These are phyloP conservation scores for Eidolon dupreanum DNA, from an alignment of 2,797 vertebrate species.

Conservation along the genomic window DNA sequence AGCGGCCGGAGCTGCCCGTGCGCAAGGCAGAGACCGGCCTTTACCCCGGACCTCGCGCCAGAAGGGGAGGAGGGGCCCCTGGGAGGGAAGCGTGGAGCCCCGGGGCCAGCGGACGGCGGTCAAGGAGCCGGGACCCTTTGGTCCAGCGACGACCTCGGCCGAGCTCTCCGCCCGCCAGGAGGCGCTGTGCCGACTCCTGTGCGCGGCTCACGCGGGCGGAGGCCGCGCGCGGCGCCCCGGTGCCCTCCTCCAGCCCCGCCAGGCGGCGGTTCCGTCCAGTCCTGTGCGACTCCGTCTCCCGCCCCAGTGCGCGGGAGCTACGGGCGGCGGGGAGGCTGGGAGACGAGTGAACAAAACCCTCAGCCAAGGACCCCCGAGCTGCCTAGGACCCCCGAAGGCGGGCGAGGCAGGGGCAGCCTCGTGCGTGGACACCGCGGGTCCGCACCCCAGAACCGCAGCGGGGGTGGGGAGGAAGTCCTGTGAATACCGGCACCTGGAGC, in stretches of 20 bases:
- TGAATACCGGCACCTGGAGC: accelerated
- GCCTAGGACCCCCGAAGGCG: background rate
- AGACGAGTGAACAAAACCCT: background rate
- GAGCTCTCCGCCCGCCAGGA: background rate
- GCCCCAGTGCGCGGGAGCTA: background rate
- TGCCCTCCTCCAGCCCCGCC: background rate
- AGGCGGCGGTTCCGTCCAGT: background rate
- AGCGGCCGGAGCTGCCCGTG: background rate
- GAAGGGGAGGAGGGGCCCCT: background rate
- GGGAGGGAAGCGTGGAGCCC: background rate
- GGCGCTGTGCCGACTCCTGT: background rate
- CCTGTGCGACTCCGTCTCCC: background rate
- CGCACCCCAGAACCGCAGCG: background rate
- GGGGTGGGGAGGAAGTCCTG: background rate
- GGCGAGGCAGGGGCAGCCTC: background rate
- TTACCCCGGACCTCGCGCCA: background rate
- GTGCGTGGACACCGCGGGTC: accelerated
- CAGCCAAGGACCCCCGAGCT: background rate
- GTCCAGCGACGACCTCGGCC: background rate
- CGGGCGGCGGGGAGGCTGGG: background rate
- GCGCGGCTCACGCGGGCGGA: background rate
- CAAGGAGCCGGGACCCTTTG: background rate
- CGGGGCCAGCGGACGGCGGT: accelerated
- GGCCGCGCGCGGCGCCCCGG: accelerated
- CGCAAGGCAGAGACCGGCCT: background rate